These are phyloP conservation scores for Wiebesia pumilae DNA, from an alignment of 1,140 invertebrate species.

Conservation along the genomic window DNA sequence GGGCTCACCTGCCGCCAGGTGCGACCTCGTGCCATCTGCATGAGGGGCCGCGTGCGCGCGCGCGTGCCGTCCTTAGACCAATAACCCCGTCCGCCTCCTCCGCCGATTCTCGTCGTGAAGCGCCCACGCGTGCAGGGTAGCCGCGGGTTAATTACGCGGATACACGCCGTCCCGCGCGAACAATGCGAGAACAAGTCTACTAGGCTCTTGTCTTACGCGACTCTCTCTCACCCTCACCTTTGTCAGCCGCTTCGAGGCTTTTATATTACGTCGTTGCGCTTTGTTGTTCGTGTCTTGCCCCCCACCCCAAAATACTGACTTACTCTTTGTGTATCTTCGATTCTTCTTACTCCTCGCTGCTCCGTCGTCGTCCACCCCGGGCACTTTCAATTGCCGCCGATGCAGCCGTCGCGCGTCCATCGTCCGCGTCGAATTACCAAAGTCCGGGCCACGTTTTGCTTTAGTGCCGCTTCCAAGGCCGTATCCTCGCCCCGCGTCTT, in stretches of 20 bases:
- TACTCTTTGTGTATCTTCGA: background rate
- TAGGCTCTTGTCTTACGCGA: background rate
- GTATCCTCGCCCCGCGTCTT: no score
- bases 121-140: background rate
- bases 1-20: slow-evolving; percentile 70
- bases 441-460: no score
- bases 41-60: slow-evolving; percentile 58
- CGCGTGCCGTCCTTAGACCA: slow-evolving; percentile 28
- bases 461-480: no score
- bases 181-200: background rate
- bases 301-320: background rate
- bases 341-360: no score
- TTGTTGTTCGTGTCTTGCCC: no score
- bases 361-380: no score
- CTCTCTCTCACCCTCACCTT: background rate
- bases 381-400: no score
- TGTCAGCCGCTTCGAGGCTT: no score
- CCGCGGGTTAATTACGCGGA: background rate
- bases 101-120: no score
- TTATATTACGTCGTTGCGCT: background rate
- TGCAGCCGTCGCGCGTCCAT: no score
- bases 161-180: background rate
- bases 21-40: slow-evolving; percentile 66
- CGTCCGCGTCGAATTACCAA: no score
- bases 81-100: slow-evolving; percentile 27